Base-by-base conservation (phyloP, 2,797 vertebrate genomes). In the Lateolabrax maculatus region DNA sequence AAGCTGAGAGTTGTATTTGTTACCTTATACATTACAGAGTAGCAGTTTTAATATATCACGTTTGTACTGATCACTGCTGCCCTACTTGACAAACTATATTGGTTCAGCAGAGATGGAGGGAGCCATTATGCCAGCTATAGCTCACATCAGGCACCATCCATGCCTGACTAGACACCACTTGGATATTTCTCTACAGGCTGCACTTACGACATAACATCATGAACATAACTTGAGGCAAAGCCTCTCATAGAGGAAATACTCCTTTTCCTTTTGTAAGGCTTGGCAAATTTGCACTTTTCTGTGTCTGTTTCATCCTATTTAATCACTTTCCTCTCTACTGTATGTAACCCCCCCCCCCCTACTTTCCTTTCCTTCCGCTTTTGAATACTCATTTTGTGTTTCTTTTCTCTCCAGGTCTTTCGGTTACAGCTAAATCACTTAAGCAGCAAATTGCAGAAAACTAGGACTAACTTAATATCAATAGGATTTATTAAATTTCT, bases 211-310 rank as follows among this genome's bases (percentile, higher is more conserved):
- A n/a, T n/a, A n/a, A n/a, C 36, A 21, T 63, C 65, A 29, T 72
- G 49, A 80, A 71, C 44, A 51, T 67, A 75, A 67, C 58, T 70
- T 69, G 19, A 70, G 57, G 46, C 36, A 75, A 27, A 85, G 57
- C 36, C 49, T 77, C 48, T 71, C 25, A 16, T 27, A 55, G 62
- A 83, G 72, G 34, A 86, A 78, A 53, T 71, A 56, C 56, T 66
- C 44, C 12, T 27, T 23, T 65, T 77, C 29, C 12, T 66, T 73
- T 53, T 68, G 80, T 62, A 36, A 31, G n/a, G 51, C 71, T 57
- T 71, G 67, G 75, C 36, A 73, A 64, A 67, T 76, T 64, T 71
- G 9, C 34, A 41, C 52, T 41, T 68, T 68, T 62, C 51, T 77
- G 49, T 62, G 53, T 11, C 27, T 27, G 21, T 69, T 68, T 60